These are phyloP conservation scores for Menidia menidia DNA, from an alignment of 2,797 vertebrate genomes.

Conservation along the genomic window DNA sequence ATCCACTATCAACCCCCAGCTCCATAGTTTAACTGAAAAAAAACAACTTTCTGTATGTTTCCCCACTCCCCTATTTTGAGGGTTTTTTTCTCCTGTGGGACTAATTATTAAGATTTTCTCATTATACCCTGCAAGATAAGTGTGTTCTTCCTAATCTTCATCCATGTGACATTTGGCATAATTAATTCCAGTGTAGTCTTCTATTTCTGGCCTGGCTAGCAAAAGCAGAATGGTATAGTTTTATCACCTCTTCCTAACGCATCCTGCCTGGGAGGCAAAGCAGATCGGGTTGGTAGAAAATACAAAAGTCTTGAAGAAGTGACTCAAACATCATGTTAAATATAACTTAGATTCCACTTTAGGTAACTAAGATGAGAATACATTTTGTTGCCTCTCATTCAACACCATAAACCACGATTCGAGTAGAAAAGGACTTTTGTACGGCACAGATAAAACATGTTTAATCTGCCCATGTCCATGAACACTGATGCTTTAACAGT, in stretches of 20 bases:
- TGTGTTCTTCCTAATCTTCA: conserved; percentile 73
- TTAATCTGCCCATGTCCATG: background rate
- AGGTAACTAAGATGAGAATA: background rate
- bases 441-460: background rate
- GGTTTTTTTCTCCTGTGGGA: conserved; percentile 58
- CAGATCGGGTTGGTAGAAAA: conserved; percentile 26
- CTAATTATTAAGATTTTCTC: conserved; percentile 74
- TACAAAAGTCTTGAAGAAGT: conserved; percentile 17
- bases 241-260: conserved; percentile 66
- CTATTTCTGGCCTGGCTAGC: conserved; percentile 73
- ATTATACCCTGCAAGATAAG: conserved; percentile 65
- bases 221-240: conserved; percentile 61
- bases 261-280: conserved; percentile 45
- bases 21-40: conserved; percentile 29
- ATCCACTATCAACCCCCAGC: conserved; percentile 7
- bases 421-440: background rate
- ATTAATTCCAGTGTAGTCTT: conserved; percentile 80
- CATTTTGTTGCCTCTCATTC: background rate
- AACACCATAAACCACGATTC: background rate
- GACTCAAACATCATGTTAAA: conserved; percentile 16
- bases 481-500: conserved; percentile 2
- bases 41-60: conserved; percentile 33
- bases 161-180: conserved; percentile 77
- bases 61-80: conserved; percentile 42
- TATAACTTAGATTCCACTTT: background rate